Evolutionary conservation across 2,888 invertebrate species (phyloP).

Genomic region (Rapana venosa): DNA sequence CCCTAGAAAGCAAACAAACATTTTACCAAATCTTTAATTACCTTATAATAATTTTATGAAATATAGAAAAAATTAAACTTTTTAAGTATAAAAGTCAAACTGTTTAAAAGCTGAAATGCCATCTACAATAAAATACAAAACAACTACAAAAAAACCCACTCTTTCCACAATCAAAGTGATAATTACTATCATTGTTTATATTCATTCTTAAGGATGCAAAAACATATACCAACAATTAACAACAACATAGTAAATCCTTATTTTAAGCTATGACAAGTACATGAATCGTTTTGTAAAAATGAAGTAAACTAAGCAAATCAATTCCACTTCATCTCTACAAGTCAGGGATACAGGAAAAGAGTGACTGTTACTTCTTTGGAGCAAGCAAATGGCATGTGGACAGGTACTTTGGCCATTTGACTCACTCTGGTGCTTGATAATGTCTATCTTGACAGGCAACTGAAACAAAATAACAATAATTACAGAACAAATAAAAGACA

Average conservation of each 20-base stretch:
- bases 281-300: neutral
- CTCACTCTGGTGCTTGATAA: slow-evolving; percentile 95
- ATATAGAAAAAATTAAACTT: neutral
- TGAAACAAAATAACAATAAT: slow-evolving; percentile 75
- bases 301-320: neutral
- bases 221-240: too few species aligned
- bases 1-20: too few species aligned
- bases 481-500: neutral
- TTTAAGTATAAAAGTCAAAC: neutral
- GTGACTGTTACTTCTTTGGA: slow-evolving; percentile 87
- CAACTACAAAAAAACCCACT: too few species aligned
- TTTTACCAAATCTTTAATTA: neutral
- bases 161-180: too few species aligned
- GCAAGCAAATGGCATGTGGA: slow-evolving; percentile 94
- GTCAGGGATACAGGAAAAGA: slow-evolving; percentile 92
- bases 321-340: slow-evolving; percentile 76
- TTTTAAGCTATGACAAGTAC: neutral
- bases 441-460: slow-evolving; percentile 94
- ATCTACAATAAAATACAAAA: too few species aligned
- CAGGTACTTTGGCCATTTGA: slow-evolving; percentile 98
- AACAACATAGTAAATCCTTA: too few species aligned
- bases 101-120: too few species aligned
- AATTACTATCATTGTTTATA: too few species aligned
- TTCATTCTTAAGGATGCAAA: too few species aligned
- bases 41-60: too few species aligned